Evolutionary conservation across 1,140 invertebrate species (phyloP), one percentile per base, ranked within the genome.

Genomic region (Caenorhabditis remanei): DNA sequence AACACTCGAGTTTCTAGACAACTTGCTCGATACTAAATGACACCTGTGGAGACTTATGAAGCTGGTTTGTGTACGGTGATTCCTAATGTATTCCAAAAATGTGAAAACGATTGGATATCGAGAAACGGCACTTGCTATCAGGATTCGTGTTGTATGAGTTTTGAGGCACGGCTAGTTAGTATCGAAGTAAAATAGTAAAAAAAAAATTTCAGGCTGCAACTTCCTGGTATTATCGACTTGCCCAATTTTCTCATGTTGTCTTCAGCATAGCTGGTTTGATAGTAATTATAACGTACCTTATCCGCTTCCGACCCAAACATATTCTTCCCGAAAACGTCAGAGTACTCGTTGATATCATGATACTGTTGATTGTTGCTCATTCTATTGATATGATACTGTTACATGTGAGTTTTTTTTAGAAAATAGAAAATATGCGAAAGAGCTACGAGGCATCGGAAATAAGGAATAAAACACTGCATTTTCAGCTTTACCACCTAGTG

Each of bases 101-200:
- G 71, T 50, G 71, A 79, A 50, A 79, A 79, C 14, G 71, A 79
- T 79, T 50, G 43, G 43, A 50, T 50, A 24, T 79, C 71, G 11
- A 48, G 21, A 24, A 79, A 79, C 53, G 71, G 71, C 5, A 79
- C 71, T 4, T 79, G 71, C 19, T 79, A 79, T 50, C 71, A 79
- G 46, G 71, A 79, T 53, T 79, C 71, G n/a, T 79, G 71, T 24
- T 79, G 71, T 50, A 79, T 50, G 43, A 79, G 71, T 50, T 79
- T 79, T 19, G 71, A 79, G 40, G 71, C 19, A 21, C 5, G 65
- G n/a, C 9, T 46, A 21, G 19, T 6, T 19, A n/a, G 0, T 1
- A 24, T 24, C 11, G 4, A n/a, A 21, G 8, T 24, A 6, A 24
- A 6, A 19, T 50, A 11, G 11, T 14, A 50, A 24, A 9, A 5